Evolutionary conservation across 1,140 invertebrate species (phyloP), one percentile per base, ranked within the genome.

Genomic region (Drosophila ogumai): DNA sequence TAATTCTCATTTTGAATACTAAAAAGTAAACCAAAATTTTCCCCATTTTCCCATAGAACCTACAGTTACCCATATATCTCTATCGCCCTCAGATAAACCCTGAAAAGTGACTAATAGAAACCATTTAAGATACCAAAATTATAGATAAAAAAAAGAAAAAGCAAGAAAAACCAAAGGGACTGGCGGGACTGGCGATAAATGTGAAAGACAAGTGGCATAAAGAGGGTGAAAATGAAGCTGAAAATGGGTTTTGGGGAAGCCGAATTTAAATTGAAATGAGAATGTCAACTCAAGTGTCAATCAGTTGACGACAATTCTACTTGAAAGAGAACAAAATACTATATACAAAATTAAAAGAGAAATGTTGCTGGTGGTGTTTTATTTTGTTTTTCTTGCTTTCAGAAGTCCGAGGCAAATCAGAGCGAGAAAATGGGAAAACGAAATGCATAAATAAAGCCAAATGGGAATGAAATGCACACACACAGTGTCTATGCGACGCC

Each of bases 241-340:
- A 22, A 44, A 36, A 36, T 32, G 32, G n/a, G 19, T 19, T 28
- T 7, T 6, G 5, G 25, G 43, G 44, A 41, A 22, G 44, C 25
- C 32, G 38, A 43, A 46, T 66, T n/a, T 41, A 46, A 68, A 67
- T 72, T 72, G 43, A 69, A 72, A 72, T 72, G 68, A 57, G 68
- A 69, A 72, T 75, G 74, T 76, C 82, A 86, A 60, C 82, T 85
- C 75, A 86, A 86, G 82, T 87, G 82, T 82, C 82, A 86, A 86
- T 86, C 82, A 79, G 78, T 49, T 49, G 52, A 68, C 66, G 12
- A 43, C 40, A 12, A 65, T 60, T 65, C 40, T 82, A 82, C 81
- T 84, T 84, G 77, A 86, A 79, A 79, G 59, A 73, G 64, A 60
- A 47, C 60, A 38, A 22, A 2, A 32, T 1, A 17, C n/a, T 19